Percentiles rank a stretch among this genome's conserved stretches.
Conservation (phyloP, 2,888 invertebrate species). For the Athalia cordata region DNA sequence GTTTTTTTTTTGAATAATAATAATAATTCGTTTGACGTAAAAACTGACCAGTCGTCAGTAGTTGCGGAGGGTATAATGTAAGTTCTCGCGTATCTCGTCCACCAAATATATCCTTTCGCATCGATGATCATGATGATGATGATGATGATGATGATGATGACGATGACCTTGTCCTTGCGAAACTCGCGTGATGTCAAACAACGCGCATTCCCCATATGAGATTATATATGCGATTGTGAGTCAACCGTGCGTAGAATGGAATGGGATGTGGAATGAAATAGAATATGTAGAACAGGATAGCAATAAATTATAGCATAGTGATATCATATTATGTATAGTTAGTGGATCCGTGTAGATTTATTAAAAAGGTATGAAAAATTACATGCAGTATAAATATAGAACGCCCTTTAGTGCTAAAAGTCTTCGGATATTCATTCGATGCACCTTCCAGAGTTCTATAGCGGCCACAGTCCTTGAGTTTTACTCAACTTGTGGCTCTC, state of each 20-base stretch:
- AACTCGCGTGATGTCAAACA: slow-evolving; percentile 20
- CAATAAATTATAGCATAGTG: too few species aligned
- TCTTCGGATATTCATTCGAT: too few species aligned
- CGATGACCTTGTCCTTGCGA: slow-evolving; percentile 23
- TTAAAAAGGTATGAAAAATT: too few species aligned
- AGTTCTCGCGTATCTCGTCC: neutral
- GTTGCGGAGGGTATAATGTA: neutral
- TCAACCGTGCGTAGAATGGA: neutral
- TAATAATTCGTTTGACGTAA: neutral
- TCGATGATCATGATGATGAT: neutral
- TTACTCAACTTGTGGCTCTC: neutral
- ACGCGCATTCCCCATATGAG: neutral
- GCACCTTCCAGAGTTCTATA: too few species aligned
- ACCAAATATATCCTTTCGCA: neutral
- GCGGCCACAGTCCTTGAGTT: neutral
- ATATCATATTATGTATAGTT: too few species aligned
- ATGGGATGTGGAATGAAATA: neutral
- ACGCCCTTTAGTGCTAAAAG: too few species aligned
- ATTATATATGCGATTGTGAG: too few species aligned
- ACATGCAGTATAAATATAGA: too few species aligned
- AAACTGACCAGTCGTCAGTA: neutral
- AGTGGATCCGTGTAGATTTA: too few species aligned
- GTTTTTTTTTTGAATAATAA: neutral
- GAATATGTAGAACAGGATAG: neutral
- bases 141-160: too few species aligned